Base-by-base conservation (phyloP, 2,797 vertebrate species). In the Epinephelus coioides region DNA sequence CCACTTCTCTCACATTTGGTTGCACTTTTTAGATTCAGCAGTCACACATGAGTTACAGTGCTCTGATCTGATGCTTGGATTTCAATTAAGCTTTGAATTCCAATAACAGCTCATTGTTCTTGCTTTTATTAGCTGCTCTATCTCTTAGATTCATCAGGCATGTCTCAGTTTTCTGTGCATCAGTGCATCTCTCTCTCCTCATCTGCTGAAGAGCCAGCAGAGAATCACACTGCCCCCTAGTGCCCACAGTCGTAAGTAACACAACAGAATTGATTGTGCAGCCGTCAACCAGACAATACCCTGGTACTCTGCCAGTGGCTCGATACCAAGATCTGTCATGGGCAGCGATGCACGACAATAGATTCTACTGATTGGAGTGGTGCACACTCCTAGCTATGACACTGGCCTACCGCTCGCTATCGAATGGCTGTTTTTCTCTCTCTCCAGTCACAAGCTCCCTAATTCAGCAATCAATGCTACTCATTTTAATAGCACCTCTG, bases 221-320 rank as follows among this genome's bases (percentile, higher is more conserved):
- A 95, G 95, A 94, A 81, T 78, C 93, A 95, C 67, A 96, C 89
- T 94, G 95, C 94, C 95, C 92, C 92, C 95, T 92, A 86, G 86
- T 90, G 95, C 38, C 66, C 19, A 3, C 43, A 38, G n/a, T 25
- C 27, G 21, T 64, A 17, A 56, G 51, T 8, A 76, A 65, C 78
- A 72, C 68, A 82, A 50, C 62, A 83, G 71, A 85, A 94, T 89
- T 92, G 93, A 94, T 92, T 82, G 83, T 88, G 85, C 82, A 86
- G 89, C 81, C 90, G 19, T 92, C 90, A 89, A 76, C 64, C 86
- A 93, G 92, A 94, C 90, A 93, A 92, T 90, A 88, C 80, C 80
- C 77, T 94, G 92, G 92, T 94, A 61, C 87, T 93, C 67, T 94
- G 94, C 94, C 94, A 94, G 88, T 85, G 88, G 92, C 92, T 95